Base-by-base conservation (phyloP, 2,113 vertebrate species). In the Microtus oregoni region DNA sequence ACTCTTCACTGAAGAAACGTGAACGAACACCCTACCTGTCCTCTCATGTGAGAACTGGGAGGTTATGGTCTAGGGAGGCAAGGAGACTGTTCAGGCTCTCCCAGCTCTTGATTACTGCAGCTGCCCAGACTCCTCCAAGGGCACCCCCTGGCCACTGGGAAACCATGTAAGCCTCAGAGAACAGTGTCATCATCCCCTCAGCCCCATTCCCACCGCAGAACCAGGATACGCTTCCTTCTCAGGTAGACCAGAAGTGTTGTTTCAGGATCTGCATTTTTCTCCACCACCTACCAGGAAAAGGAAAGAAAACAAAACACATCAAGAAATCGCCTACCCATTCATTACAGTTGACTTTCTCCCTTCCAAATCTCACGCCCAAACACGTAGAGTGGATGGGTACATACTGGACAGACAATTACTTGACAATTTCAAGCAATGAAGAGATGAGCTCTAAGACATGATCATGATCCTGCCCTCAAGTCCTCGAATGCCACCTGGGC, bases 261-360 rank as follows among this genome's bases (percentile, higher is more conserved):
- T 98, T 99, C 99, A 47, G 99, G 99, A 28, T 99, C 99, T 13
- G 99, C 98, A 77, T 99, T 98, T 94, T 98, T 99, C 98, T 99
- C 99, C 38, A 99, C 98, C 32, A 99, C 98, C 99, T 99, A 98
- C 73, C 95, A 98, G 73, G 97, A 94, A 41, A 67, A 78, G 94
- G 95, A 96, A 20, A 90, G 30, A 83, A 77, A 65, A 52, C 26
- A 3, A 77, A 63, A 58, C 26, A 3, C 7, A 50, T 83, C 35
- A 55, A 26, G 38, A 11, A 10, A 19, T 13, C 22, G 32, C 5
- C 78, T 67, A 73, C 58, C 11, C 63, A 63, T 17, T 44, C 44
- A 50, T 68, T 38, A 7, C 38, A 76, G n/a, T 35, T n/a, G 44
- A 44, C 85, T 85, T 88, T 7, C 68, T 73, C 77, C 24, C 11